Conservation (phyloP, 2,888 invertebrate species). For the Asteroscopus sphinx region DNA sequence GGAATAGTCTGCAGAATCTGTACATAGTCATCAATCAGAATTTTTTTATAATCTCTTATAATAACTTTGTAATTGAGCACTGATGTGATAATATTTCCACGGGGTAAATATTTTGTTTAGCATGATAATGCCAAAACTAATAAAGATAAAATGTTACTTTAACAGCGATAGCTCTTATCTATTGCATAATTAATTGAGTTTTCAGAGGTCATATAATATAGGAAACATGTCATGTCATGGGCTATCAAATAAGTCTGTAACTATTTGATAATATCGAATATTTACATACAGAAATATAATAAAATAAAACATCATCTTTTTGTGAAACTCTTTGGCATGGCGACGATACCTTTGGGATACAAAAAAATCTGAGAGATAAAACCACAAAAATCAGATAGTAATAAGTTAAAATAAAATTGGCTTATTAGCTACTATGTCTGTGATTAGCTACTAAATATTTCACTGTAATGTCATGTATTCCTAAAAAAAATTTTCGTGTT, state of each 20-base stretch:
- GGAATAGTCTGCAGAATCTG: too few species aligned
- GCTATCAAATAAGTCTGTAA: neutral
- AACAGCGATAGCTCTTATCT: conserved; percentile 29
- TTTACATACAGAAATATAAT: neutral
- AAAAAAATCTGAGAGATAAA: too few species aligned
- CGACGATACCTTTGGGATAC: too few species aligned
- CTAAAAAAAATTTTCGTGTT: too few species aligned
- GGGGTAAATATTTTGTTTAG: conserved; percentile 9
- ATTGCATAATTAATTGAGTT: conserved; percentile 31
- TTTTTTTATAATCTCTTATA: conserved; percentile 13
- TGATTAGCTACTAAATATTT: too few species aligned
- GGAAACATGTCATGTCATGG: conserved; percentile 5
- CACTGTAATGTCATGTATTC: too few species aligned
- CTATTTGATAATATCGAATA: neutral
- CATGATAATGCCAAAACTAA: conserved; percentile 14
- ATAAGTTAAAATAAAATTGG: too few species aligned
- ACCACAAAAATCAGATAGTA: too few species aligned
- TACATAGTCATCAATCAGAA: conserved; percentile 13
- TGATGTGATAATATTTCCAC: conserved; percentile 13
- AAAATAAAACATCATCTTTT: neutral
- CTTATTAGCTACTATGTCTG: too few species aligned
- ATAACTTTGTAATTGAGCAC: conserved; percentile 7
- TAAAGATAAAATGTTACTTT: conserved; percentile 26
- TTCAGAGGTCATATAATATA: conserved; percentile 1
- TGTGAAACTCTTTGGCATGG: too few species aligned